Conservation (phyloP, 1,140 invertebrate genomes). For the Armadillidium nasatum region DNA sequence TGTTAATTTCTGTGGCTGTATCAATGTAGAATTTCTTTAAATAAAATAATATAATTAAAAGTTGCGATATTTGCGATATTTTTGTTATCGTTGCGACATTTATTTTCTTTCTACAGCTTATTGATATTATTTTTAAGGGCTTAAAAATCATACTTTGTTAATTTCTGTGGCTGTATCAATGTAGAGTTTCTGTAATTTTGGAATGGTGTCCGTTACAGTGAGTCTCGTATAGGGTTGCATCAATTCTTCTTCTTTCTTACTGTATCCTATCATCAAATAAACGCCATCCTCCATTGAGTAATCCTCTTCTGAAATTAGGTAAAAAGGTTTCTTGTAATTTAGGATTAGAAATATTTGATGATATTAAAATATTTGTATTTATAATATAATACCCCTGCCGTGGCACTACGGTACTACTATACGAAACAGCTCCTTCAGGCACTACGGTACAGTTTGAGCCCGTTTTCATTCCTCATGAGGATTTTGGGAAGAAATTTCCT, state of each 20-base stretch:
- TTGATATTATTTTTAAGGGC: too few species aligned
- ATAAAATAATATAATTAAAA: too few species aligned
- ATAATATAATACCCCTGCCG: slow-evolving; percentile 27
- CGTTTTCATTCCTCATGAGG: too few species aligned
- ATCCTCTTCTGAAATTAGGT: slow-evolving; percentile 58
- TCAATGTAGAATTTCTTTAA: slow-evolving; percentile 65
- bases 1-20: slow-evolving; percentile 25
- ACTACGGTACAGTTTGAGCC: neutral
- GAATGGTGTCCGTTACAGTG: slow-evolving; percentile 70
- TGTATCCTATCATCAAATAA: slow-evolving; percentile 81
- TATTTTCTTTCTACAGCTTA: too few species aligned
- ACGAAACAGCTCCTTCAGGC: neutral
- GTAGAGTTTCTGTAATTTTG: slow-evolving; percentile 70
- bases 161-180: slow-evolving; percentile 21
- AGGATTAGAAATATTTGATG: neutral
- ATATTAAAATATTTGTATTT: slow-evolving; percentile 1
- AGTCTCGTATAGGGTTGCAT: slow-evolving; percentile 62
- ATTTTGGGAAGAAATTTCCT: too few species aligned
- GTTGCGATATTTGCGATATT: too few species aligned
- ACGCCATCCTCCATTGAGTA: slow-evolving; percentile 73
- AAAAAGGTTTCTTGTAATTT: neutral
- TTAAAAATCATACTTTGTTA: slow-evolving; percentile 30
- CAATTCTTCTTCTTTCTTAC: slow-evolving; percentile 75
- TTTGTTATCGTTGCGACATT: too few species aligned
- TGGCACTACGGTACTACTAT: neutral